Conservation (phyloP, 1,140 invertebrate genomes). For the Araneus ventricosus region DNA sequence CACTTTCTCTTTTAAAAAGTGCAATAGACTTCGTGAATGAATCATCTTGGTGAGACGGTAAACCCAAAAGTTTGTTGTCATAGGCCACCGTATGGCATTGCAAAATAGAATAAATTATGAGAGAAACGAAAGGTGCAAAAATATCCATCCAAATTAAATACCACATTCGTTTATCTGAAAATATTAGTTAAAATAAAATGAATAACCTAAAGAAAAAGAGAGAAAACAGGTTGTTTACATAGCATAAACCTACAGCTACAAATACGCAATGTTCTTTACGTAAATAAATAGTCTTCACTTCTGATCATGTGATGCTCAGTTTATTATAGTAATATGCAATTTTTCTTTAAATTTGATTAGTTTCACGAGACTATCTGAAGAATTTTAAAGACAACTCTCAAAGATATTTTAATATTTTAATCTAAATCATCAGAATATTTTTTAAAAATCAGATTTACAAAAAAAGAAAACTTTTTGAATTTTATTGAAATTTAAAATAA, state of each 20-base stretch:
- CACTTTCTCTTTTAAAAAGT: neutral
- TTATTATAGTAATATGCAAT: too few relatives aligned
- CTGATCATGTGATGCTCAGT: neutral
- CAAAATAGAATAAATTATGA: neutral
- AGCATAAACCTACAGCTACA: neutral
- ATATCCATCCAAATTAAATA: neutral
- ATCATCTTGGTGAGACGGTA: neutral
- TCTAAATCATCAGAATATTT: too few relatives aligned
- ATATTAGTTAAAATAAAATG: neutral
- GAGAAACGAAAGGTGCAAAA: neutral
- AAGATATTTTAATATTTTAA: too few relatives aligned
- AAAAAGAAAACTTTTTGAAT: too few relatives aligned
- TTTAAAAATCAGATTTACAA: too few relatives aligned
- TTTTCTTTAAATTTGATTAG: too few relatives aligned
- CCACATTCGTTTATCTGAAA: constrained; percentile 1
- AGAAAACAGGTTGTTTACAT: constrained; percentile 34
- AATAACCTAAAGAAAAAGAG: neutral
- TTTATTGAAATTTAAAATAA: too few relatives aligned
- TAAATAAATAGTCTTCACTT: constrained; percentile 50
- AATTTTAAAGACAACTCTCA: too few relatives aligned
- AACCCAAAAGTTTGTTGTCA: neutral
- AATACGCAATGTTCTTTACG: constrained; percentile 15
- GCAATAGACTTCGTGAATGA: neutral
- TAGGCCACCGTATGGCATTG: constrained; percentile 45
- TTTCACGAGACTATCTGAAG: too few relatives aligned